These are phyloP conservation scores for Saxidomus purpurata DNA, from an alignment of 1,140 invertebrate genomes.

Conservation along the genomic window DNA sequence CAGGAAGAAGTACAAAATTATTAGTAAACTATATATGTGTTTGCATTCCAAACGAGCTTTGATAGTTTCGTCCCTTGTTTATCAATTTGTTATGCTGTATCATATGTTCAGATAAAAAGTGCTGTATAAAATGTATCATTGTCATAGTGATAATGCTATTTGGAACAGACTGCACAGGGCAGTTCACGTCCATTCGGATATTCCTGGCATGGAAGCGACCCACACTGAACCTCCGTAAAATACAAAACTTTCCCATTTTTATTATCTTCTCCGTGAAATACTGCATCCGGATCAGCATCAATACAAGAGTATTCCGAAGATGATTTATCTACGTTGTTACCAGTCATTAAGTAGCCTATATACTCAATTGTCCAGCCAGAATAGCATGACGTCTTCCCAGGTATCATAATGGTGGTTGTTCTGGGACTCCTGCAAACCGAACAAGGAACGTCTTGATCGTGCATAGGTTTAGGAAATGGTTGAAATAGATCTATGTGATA, in stretches of 20 bases:
- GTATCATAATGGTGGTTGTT: conserved; percentile 2
- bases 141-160: too few species aligned
- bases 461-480: not conserved
- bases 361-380: conserved; percentile 5
- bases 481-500: not conserved
- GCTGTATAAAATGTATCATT: too few species aligned
- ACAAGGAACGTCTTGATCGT: conserved; percentile 27
- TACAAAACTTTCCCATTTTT: conserved; percentile 13
- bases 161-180: conserved; percentile 45
- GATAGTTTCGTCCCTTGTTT: too few species aligned
- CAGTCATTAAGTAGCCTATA: not conserved
- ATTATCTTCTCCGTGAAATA: not conserved
- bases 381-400: not conserved
- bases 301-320: conserved; percentile 30
- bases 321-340: not conserved
- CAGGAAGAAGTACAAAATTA: too few species aligned
- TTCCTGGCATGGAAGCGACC: conserved; percentile 15
- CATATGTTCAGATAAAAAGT: too few species aligned
- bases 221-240: conserved; percentile 20
- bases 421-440: not conserved
- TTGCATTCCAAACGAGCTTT: too few species aligned
- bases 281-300: conserved; percentile 36
- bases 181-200: conserved; percentile 50
- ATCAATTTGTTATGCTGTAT: too few species aligned
- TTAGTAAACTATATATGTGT: too few species aligned